phyloP scores from a whole-genome alignment of 2,797 vertebrate species.

The Notamacropus eugenii region DNA sequence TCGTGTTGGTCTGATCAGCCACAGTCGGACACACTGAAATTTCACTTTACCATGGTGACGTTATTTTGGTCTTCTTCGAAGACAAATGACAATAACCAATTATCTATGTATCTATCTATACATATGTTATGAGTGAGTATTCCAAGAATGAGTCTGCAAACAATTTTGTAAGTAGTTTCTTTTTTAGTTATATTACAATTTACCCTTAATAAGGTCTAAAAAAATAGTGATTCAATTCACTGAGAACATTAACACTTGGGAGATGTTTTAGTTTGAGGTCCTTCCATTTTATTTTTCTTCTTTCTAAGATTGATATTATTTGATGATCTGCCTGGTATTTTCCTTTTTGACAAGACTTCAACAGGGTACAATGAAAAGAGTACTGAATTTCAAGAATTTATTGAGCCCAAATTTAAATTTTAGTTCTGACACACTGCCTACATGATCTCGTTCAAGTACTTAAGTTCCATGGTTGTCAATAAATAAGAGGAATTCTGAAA shows the following conservation, averaged over 20 bases:
- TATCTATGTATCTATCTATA: background rate
- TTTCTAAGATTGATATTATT: slow-evolving; percentile 43
- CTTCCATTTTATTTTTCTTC: background rate
- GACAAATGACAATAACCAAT: too few species aligned
- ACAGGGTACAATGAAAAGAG: background rate
- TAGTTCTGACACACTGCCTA: background rate
- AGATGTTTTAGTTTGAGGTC: slow-evolving; percentile 30
- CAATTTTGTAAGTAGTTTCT: slow-evolving; percentile 37
- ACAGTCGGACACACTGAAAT: too few species aligned
- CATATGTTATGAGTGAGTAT: background rate
- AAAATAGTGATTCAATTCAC: slow-evolving; percentile 55
- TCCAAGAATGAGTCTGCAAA: background rate
- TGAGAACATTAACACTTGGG: slow-evolving; percentile 29
- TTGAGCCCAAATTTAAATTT: background rate
- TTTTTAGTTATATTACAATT: slow-evolving; percentile 41
- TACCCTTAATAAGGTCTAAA: slow-evolving; percentile 43
- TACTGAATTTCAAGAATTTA: background rate
- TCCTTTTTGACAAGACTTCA: background rate
- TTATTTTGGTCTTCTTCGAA: too few species aligned
- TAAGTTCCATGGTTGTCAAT: background rate
- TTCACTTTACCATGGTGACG: too few species aligned
- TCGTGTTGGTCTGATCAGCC: too few species aligned
- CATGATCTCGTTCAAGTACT: background rate
- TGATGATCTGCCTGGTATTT: slow-evolving; percentile 39
- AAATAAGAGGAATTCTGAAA: background rate